phyloP scores from a whole-genome alignment of 2,888 invertebrate species.

The Tachystola acroxantha region DNA sequence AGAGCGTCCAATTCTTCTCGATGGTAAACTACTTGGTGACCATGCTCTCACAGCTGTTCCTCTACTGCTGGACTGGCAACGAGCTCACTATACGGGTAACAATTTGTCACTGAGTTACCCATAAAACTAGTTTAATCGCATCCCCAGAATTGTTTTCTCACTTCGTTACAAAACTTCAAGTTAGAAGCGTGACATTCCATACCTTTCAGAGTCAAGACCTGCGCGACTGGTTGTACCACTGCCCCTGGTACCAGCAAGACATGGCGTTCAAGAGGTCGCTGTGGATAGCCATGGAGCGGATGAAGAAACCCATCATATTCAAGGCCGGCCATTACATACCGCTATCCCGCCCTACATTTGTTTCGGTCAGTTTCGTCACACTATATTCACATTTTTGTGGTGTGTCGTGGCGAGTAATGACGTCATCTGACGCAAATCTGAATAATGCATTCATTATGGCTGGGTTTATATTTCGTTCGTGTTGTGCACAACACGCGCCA shows the following conservation, averaged over 20 bases:
- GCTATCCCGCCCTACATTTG: conserved; percentile 70
- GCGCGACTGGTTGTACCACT: conserved; percentile 66
- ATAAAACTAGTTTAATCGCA: too few relatives aligned
- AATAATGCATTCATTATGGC: too few relatives aligned
- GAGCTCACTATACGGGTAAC: conserved; percentile 60
- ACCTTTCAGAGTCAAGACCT: conserved; percentile 70
- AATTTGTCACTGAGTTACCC: too few relatives aligned
- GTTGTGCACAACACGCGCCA: too few relatives aligned
- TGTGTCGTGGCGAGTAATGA: too few relatives aligned
- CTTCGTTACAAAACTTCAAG: too few relatives aligned
- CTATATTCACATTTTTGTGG: too few relatives aligned
- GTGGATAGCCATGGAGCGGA: conserved; percentile 68
- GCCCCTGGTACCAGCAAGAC: conserved; percentile 75
- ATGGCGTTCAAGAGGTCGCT: conserved; percentile 52
- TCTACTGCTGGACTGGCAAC: conserved; percentile 76
- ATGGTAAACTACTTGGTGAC: conserved; percentile 64
- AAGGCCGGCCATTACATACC: conserved; percentile 74
- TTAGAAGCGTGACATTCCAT: too few relatives aligned
- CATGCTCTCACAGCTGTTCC: conserved; percentile 70
- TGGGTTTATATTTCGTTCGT: too few relatives aligned
- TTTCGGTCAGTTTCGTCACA: conserved; percentile 45
- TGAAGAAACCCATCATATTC: conserved; percentile 66
- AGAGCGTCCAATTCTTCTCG: conserved; percentile 60
- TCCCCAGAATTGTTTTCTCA: too few relatives aligned
- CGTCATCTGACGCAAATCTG: too few relatives aligned